A percentile compares a stretch with the other conserved stretches of the same genome.
Conservation (phyloP, 2,797 vertebrate genomes). For the Melanogrammus aeglefinus region DNA sequence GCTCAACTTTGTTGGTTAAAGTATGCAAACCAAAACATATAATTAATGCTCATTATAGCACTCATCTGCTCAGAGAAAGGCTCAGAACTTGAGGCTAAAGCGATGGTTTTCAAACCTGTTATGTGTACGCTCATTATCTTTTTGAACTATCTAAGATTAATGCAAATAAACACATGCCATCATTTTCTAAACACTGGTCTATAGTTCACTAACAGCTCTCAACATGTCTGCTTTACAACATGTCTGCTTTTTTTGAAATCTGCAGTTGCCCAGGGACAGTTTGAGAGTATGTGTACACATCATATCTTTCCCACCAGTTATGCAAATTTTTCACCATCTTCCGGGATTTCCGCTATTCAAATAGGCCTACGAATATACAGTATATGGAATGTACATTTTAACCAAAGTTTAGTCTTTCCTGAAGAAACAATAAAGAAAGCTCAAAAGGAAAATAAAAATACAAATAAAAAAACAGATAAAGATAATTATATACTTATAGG, state of each 20-base stretch:
- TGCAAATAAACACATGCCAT: neutral
- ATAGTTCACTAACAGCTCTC: neutral
- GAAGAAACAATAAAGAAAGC: neutral
- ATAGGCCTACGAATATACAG: neutral
- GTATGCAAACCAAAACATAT: neutral
- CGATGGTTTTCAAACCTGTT: neutral
- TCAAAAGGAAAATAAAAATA: neutral
- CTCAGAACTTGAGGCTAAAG: neutral
- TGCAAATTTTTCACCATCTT: neutral
- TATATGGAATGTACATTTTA: neutral
- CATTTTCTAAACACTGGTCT: neutral
- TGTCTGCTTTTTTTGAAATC: too few species aligned
- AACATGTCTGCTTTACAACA: neutral
- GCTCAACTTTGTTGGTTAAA: neutral
- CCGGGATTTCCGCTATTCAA: neutral
- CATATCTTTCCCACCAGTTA: neutral
- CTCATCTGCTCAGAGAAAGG: neutral
- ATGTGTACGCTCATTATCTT: neutral
- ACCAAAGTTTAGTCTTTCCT: neutral
- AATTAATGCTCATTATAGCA: neutral
- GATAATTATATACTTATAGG: neutral
- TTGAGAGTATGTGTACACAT: neutral
- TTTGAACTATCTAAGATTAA: neutral
- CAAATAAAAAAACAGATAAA: neutral
- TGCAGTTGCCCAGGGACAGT: too few species aligned